Evolutionary conservation across 2,888 invertebrate genomes (phyloP).

Genomic region (Drosophila mulleri): DNA sequence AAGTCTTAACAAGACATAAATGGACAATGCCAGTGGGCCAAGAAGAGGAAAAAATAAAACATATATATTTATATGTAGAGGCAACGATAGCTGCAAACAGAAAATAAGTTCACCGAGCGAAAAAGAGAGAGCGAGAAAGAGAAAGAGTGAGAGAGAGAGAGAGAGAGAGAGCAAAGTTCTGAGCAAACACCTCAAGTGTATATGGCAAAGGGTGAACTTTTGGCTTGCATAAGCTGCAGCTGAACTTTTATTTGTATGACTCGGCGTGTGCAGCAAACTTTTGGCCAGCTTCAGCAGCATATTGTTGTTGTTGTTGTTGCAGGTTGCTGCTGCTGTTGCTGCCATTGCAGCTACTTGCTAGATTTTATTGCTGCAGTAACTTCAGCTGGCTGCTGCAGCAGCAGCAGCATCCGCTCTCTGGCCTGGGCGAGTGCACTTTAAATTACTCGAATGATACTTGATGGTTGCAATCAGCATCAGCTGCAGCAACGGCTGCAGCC

Average conservation of each 20-base stretch:
- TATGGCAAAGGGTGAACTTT: constrained; percentile 52
- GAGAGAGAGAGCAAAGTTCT: constrained; percentile 43
- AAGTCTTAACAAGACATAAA: constrained; percentile 80
- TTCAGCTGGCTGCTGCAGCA: constrained; percentile 28
- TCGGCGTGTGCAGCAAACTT: constrained; percentile 62
- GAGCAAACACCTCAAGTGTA: constrained; percentile 69
- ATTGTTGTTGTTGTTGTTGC: neutral
- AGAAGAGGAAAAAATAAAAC: constrained; percentile 3
- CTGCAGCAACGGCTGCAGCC: constrained; percentile 8
- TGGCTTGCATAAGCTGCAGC: constrained; percentile 56
- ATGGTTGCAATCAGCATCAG: constrained; percentile 78
- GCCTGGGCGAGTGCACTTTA: constrained; percentile 64
- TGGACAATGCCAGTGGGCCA: constrained; percentile 48
- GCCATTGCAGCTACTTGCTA: constrained; percentile 29
- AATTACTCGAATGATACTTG: constrained; percentile 81
- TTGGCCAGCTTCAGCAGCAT: constrained; percentile 28
- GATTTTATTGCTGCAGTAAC: constrained; percentile 68
- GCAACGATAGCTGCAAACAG: constrained; percentile 53
- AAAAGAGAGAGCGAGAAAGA: too few species aligned
- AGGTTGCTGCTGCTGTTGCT: constrained; percentile 25
- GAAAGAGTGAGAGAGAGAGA: constrained; percentile 3
- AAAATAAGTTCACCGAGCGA: constrained; percentile 8
- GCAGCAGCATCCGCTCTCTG: constrained; percentile 18
- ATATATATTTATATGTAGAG: constrained; percentile 6
- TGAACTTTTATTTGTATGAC: constrained; percentile 76